Evolutionary conservation across 2,797 vertebrate species (phyloP), one percentile per base, ranked within the genome.

Genomic region (Podarcis lilfordi): DNA sequence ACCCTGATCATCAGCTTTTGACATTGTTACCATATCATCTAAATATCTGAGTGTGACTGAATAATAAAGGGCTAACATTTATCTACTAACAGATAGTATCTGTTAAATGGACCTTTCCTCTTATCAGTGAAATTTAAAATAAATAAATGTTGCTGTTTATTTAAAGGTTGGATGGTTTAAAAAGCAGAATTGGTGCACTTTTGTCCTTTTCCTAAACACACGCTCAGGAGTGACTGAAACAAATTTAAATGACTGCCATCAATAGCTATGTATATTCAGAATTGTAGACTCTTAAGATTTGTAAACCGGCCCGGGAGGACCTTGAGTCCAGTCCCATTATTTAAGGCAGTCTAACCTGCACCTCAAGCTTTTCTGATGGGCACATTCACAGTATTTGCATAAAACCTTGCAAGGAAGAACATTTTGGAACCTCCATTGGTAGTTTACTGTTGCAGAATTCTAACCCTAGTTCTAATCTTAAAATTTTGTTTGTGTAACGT

Each of bases 21-120:
- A 61, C 29, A 82, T 27, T 72, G 87, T 64, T 82, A 77, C 59
- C 90, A 90, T 69, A 82, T 37, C 82, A 92, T 89, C 66, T 19
- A n/a, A 92, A 93, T 87, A 64, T 80, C 64, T 87, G 8, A 86
- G 89, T 61, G 13, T 75, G 66, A 75, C n/a, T 40, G 27, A 84
- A 77, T 78, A 89, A 91, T 69, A 25, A 84, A 29, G 78, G 5
- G 88, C 13, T 88, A 66, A 78, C 50, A n/a, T 80, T 7, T 35
- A 17, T 61, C 19, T 43, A n/a, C 64, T 78, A 71, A 79, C 5
- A 55, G 45, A 79, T 72, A 64, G 37, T 61, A 80, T 80, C 13
- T 35, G 71, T 83, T 78, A 55, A 80, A 92, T 80, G 1, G 55
- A 1, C 5, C 35, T 66, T 0, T 1, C 76, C 75, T 79, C 64